These are phyloP conservation scores for Noctua pronuba DNA, from an alignment of 2,888 invertebrate species.

Conservation along the genomic window DNA sequence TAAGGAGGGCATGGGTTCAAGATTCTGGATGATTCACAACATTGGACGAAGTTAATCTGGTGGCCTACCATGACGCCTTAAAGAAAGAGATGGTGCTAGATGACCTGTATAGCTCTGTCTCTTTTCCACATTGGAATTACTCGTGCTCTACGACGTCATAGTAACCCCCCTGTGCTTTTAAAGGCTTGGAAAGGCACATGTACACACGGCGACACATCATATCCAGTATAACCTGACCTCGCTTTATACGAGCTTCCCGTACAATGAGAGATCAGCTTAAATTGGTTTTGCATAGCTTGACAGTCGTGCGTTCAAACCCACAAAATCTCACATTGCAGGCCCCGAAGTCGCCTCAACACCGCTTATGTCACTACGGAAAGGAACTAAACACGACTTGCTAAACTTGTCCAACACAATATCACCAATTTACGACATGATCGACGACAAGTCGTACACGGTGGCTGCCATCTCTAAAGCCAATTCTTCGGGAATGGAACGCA, in stretches of 20 bases:
- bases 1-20: background rate
- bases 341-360: conserved; percentile 85
- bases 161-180: too few relatives aligned
- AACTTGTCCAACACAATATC: conserved; percentile 85
- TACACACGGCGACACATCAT: background rate
- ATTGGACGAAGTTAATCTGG: background rate
- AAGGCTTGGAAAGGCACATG: conserved; percentile 14
- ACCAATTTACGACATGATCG: conserved; percentile 84
- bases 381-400: conserved; percentile 77
- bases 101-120: too few relatives aligned
- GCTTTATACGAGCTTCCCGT: too few relatives aligned
- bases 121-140: too few relatives aligned
- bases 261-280: background rate
- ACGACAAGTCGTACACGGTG: conserved; percentile 82
- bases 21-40: too few relatives aligned
- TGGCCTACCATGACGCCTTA: too few relatives aligned
- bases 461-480: conserved; percentile 71
- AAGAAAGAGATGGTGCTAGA: too few relatives aligned
- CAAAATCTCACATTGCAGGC: conserved; percentile 72
- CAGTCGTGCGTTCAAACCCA: conserved; percentile 18
- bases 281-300: background rate
- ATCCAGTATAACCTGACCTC: too few relatives aligned
- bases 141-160: too few relatives aligned
- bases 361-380: conserved; percentile 74
- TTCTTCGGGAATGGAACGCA: conserved; percentile 72